Conservation (phyloP, 2,797 vertebrate species). For the Fistularia tabacaria region DNA sequence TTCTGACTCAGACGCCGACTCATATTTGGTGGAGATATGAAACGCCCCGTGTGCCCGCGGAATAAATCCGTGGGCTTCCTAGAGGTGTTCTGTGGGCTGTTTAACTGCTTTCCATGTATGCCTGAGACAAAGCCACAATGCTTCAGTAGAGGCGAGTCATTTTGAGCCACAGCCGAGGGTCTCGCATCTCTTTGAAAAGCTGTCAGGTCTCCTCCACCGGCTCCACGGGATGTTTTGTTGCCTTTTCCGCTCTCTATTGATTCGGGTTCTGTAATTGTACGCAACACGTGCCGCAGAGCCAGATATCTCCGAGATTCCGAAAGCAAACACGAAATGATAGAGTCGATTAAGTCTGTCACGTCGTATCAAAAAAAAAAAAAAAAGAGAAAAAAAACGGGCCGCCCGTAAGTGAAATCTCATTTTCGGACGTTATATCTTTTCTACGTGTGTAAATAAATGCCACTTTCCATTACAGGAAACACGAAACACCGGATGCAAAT, state of each 20-base stretch:
- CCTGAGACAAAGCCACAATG: background rate
- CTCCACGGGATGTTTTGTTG: constrained; percentile 19
- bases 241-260: constrained; percentile 6
- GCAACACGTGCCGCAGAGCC: constrained; percentile 24
- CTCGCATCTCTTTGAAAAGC: constrained; percentile 22
- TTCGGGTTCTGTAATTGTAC: constrained; percentile 28
- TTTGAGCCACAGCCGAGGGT: constrained; percentile 3
- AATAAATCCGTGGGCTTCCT: no score
- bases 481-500: constrained; percentile 3
- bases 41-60: no score
- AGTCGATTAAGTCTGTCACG: constrained; percentile 23
- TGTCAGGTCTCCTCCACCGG: constrained; percentile 7
- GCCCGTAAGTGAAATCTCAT: no score
- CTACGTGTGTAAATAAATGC: constrained; percentile 9
- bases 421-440: constrained; percentile 1
- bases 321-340: constrained; percentile 29
- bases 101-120: no score
- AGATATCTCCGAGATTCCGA: constrained; percentile 22
- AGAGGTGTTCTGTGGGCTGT: no score
- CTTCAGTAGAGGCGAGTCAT: constrained; percentile 5
- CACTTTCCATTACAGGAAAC: constrained; percentile 21
- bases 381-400: no score
- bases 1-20: no score
- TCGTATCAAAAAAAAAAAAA: constrained; percentile 16
- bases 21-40: no score